A percentile compares a stretch with the other conserved stretches of the same genome.
Evolutionary conservation across 2,113 vertebrate species (phyloP).

Genomic region (cat (Felis catus)): DNA sequence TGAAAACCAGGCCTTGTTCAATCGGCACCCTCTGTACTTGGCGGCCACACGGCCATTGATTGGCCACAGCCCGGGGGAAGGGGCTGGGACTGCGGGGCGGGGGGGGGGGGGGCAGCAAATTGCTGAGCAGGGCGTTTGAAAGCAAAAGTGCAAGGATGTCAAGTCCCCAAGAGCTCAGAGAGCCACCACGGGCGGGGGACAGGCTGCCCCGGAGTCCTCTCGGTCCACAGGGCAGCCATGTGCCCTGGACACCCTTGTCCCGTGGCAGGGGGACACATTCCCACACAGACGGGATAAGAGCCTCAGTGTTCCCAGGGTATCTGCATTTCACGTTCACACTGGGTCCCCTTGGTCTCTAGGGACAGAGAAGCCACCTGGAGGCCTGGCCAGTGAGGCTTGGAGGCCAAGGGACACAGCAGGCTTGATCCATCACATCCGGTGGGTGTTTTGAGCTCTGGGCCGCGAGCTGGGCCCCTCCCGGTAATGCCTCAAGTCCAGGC

Average conservation of each 20-base stretch:
- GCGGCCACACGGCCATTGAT: not conserved
- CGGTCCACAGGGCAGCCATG: fast-evolving
- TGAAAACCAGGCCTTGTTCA: slow-evolving; percentile 19
- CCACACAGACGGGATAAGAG: not conserved
- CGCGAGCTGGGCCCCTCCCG: not conserved
- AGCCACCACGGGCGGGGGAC: fast-evolving
- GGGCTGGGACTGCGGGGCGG: not conserved
- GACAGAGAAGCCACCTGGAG: not conserved
- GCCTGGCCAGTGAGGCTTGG: not conserved
- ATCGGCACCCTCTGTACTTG: not conserved
- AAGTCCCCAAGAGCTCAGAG: not conserved
- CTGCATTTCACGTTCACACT: not conserved
- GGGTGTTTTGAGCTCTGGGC: not conserved
- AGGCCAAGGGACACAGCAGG: not conserved
- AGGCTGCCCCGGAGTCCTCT: not conserved
- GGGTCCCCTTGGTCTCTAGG: not conserved
- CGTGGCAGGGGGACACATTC: fast-evolving
- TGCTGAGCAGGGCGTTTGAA: not conserved
- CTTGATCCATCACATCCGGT: not conserved
- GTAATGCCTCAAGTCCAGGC: not conserved
- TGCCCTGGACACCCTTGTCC: not conserved
- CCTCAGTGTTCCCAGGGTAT: not conserved
- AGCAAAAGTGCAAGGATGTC: not conserved
- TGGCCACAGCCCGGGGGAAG: not conserved
- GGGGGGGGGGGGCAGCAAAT: not conserved